Evolutionary conservation across 1,140 invertebrate genomes (phyloP).

Genomic region (Drosophila melanogaster): DNA sequence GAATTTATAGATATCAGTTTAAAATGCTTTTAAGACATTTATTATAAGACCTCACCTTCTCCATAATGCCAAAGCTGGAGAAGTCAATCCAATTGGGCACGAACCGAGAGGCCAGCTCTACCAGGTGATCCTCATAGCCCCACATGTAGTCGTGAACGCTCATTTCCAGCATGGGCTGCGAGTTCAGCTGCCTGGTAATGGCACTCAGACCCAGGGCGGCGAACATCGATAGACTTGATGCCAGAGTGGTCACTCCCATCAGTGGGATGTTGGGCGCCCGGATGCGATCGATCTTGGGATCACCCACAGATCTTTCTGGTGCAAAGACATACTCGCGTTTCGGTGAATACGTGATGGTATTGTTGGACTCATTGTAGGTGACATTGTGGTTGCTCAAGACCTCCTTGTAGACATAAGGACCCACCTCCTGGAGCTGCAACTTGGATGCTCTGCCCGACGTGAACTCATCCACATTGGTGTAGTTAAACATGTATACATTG

Average conservation of each 20-base stretch:
- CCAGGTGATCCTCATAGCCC: slow-evolving; percentile 93
- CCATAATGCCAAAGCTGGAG: slow-evolving; percentile 91
- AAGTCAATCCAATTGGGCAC: slow-evolving; percentile 91
- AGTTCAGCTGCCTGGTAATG: slow-evolving; percentile 87
- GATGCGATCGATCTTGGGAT: slow-evolving; percentile 88
- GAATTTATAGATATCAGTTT: slow-evolving; percentile 1
- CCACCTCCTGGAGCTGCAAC: slow-evolving; percentile 90
- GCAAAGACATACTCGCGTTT: slow-evolving; percentile 88
- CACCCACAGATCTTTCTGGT: slow-evolving; percentile 89
- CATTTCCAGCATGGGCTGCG: slow-evolving; percentile 89
- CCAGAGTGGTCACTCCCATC: slow-evolving; percentile 86
- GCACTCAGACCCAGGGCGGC: slow-evolving; percentile 86
- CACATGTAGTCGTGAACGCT: slow-evolving; percentile 91
- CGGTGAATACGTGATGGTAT: slow-evolving; percentile 91
- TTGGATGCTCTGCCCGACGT: slow-evolving; percentile 88
- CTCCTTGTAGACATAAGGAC: slow-evolving; percentile 95
- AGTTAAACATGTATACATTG: slow-evolving; percentile 93
- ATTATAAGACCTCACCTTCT: slow-evolving; percentile 87
- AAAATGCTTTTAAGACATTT: no score
- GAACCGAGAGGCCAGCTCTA: slow-evolving; percentile 88
- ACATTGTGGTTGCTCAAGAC: slow-evolving; percentile 88
- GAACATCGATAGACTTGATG: slow-evolving; percentile 65
- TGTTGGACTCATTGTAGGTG: slow-evolving; percentile 88
- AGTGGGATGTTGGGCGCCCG: slow-evolving; percentile 91
- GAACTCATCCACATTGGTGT: slow-evolving; percentile 92